Evolutionary conservation across 2,113 vertebrate genomes (phyloP).

Genomic region (Nibea albiflora): DNA sequence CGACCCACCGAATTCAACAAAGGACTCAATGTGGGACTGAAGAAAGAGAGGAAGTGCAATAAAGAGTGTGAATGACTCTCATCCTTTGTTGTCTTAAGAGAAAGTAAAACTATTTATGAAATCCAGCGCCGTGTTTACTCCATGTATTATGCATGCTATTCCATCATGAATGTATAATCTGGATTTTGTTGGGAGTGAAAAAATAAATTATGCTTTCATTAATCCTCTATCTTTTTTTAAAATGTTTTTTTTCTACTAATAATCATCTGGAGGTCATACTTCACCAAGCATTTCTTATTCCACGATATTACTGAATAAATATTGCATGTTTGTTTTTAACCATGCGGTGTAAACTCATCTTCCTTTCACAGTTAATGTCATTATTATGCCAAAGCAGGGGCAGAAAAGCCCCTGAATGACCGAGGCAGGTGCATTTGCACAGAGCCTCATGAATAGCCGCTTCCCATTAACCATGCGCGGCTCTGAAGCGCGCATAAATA

Average conservation of each 20-base stretch:
- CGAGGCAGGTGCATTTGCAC: slow-evolving; percentile 80
- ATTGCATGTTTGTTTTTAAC: slow-evolving; percentile 8
- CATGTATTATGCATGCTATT: background rate
- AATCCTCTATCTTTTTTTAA: background rate
- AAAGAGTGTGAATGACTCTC: background rate
- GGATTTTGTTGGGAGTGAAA: background rate
- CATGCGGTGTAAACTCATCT: background rate
- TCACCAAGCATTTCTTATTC: background rate
- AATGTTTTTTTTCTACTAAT: no score
- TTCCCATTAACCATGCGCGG: slow-evolving; percentile 73
- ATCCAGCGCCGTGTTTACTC: background rate
- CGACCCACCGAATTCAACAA: slow-evolving; percentile 66
- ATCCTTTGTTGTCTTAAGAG: background rate
- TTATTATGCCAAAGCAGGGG: slow-evolving; percentile 48
- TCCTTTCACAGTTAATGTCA: slow-evolving; percentile 40
- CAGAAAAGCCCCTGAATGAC: slow-evolving; percentile 64
- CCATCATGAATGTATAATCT: background rate
- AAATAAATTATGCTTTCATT: background rate
- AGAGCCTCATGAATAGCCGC: slow-evolving; percentile 81
- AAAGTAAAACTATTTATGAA: slow-evolving; percentile 24
- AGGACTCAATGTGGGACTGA: slow-evolving; percentile 51
- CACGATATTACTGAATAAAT: background rate
- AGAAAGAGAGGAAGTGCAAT: slow-evolving; percentile 1
- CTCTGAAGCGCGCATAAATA: slow-evolving; percentile 78
- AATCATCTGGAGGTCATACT: background rate